Conservation (phyloP, 2,797 vertebrate species). For the Notamacropus eugenii region DNA sequence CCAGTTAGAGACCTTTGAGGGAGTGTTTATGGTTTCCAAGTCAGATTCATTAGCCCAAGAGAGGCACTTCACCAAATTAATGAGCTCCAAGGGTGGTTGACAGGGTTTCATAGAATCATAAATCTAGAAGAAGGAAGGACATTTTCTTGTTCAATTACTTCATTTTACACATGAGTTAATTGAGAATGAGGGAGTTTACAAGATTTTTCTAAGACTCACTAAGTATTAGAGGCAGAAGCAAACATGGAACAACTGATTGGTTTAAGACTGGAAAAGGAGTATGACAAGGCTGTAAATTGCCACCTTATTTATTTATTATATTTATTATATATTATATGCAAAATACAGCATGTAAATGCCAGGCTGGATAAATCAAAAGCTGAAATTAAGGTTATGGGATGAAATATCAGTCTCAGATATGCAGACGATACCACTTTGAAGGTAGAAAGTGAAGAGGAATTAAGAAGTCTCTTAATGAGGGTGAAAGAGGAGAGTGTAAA, state of each 20-base stretch:
- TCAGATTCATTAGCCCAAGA: not conserved
- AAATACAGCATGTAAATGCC: not conserved
- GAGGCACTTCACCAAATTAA: not conserved
- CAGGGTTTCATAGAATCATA: not conserved
- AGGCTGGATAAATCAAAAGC: not conserved
- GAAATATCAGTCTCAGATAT: not conserved
- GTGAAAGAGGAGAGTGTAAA: not conserved
- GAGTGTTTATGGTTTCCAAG: not conserved
- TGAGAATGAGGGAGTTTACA: not conserved
- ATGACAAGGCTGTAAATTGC: not conserved
- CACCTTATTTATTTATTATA: not conserved
- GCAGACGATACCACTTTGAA: not conserved
- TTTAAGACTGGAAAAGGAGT: not conserved
- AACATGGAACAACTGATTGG: not conserved
- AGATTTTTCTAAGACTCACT: not conserved
- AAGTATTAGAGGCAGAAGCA: not conserved
- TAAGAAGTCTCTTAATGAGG: not conserved
- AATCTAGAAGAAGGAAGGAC: not conserved
- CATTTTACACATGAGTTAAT: not conserved
- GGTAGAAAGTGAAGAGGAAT: not conserved
- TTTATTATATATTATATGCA: not conserved
- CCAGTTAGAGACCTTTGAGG: not conserved
- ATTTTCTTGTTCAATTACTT: not conserved
- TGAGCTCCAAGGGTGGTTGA: not conserved
- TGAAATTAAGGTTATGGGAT: not conserved